phyloP scores from a whole-genome alignment of 2,888 invertebrate species.

The Polyommatus icarus region DNA sequence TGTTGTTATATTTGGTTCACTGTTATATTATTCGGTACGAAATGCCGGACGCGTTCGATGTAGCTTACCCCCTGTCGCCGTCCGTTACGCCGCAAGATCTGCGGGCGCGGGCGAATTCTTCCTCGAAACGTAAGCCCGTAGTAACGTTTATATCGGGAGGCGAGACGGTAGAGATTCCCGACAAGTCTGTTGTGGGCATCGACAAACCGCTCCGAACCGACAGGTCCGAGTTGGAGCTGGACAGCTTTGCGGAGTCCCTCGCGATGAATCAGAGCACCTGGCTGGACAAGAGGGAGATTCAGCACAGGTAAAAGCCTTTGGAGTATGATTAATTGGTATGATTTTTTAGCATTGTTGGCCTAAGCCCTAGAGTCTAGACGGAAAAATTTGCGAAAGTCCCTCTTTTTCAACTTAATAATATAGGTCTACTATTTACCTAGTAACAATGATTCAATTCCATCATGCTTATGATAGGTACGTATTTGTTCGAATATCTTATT shows the following conservation, averaged over 20 bases:
- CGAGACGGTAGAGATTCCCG: conserved; percentile 71
- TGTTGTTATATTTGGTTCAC: conserved; percentile 28
- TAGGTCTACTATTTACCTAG: background rate
- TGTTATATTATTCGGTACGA: conserved; percentile 39
- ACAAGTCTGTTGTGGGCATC: conserved; percentile 66
- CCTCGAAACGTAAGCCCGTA: conserved; percentile 63
- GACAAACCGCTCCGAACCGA: conserved; percentile 68
- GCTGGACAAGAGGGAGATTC: conserved; percentile 79
- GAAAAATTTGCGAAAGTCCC: background rate
- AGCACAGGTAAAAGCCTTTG: conserved; percentile 76
- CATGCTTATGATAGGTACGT: conserved; percentile 10
- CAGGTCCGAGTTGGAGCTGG: conserved; percentile 75
- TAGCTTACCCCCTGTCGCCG: conserved; percentile 76
- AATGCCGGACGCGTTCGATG: conserved; percentile 82
- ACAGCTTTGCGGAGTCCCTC: conserved; percentile 78
- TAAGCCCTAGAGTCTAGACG: background rate
- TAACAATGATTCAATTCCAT: conserved; percentile 2
- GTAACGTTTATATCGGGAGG: conserved; percentile 66
- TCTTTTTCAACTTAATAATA: background rate
- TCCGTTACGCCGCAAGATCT: conserved; percentile 74
- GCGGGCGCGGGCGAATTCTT: conserved; percentile 81
- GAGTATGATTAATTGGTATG: background rate
- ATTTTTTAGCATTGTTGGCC: background rate
- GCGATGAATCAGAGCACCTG: conserved; percentile 69
- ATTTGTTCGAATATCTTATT: conserved; percentile 20